A percentile compares a stretch with the other conserved stretches of the same genome.
phyloP scores from a whole-genome alignment of 2,888 invertebrate genomes.

The Xanthia togata region DNA sequence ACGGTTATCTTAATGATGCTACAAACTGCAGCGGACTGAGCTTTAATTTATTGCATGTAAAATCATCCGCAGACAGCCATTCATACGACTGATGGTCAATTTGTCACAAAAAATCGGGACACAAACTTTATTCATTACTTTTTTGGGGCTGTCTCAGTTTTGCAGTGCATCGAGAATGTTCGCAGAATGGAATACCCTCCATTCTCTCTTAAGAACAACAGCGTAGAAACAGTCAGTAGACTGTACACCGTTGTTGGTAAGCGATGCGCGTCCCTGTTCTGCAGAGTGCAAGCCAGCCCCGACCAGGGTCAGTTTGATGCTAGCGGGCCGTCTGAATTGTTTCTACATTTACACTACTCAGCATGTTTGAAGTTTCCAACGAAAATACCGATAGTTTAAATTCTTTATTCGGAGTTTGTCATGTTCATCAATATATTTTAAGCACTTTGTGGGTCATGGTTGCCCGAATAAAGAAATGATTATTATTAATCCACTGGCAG shows the following conservation, averaged over 20 bases:
- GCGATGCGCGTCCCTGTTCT: background rate
- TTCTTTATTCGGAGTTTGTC: background rate
- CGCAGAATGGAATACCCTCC: background rate
- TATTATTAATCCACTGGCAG: background rate
- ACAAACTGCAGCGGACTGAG: conserved; percentile 10
- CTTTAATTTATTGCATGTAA: conserved; percentile 18
- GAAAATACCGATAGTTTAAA: background rate
- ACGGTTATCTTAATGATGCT: conserved; percentile 36
- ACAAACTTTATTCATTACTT: background rate
- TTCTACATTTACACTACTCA: background rate
- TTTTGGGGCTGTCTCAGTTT: background rate
- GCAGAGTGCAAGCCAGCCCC: background rate
- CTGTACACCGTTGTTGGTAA: background rate
- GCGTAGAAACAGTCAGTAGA: too few relatives aligned
- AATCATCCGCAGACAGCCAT: background rate
- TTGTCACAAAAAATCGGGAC: background rate
- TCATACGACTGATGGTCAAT: background rate
- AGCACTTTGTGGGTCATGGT: background rate
- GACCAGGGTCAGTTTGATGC: too few relatives aligned
- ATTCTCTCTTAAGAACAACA: too few relatives aligned
- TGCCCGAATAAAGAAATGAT: background rate
- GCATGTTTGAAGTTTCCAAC: too few relatives aligned
- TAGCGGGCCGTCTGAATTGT: background rate
- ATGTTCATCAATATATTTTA: background rate
- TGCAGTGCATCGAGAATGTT: background rate